A percentile compares a stretch with the other conserved stretches of the same genome.
These are phyloP conservation scores for Zygaena filipendulae DNA, from an alignment of 2,888 invertebrate species.

Conservation along the genomic window DNA sequence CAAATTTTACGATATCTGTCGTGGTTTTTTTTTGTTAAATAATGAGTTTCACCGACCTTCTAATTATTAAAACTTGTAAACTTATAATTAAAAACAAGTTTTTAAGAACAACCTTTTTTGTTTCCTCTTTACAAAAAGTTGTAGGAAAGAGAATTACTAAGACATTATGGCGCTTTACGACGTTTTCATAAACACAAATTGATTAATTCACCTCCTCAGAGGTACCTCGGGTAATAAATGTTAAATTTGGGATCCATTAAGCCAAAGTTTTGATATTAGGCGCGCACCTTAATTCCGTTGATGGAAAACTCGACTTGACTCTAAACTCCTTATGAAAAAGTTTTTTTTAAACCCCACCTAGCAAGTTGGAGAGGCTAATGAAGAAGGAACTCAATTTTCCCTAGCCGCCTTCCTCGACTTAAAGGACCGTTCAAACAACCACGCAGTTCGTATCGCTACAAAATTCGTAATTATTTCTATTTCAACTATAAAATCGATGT, in stretches of 20 bases:
- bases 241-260: slow-evolving; percentile 62
- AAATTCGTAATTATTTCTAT: slow-evolving; percentile 1
- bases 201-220: slow-evolving; percentile 3
- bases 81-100: too few relatives aligned
- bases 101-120: too few relatives aligned
- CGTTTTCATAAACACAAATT: background rate
- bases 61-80: too few relatives aligned
- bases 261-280: slow-evolving; percentile 56
- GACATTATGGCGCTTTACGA: background rate
- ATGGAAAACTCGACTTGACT: slow-evolving; percentile 54
- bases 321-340: slow-evolving; percentile 50
- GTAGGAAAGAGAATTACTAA: too few relatives aligned
- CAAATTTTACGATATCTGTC: too few relatives aligned
- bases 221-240: slow-evolving; percentile 36
- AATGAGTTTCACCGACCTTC: too few relatives aligned
- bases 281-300: slow-evolving; percentile 60
- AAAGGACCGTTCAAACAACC: too few relatives aligned
- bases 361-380: slow-evolving; percentile 43
- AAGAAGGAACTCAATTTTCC: slow-evolving; percentile 52
- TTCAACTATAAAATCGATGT: slow-evolving; percentile 1
- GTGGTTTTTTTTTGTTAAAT: too few relatives aligned
- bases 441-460: too few relatives aligned
- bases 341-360: slow-evolving; percentile 38
- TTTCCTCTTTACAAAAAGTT: too few relatives aligned
- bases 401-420: slow-evolving; percentile 9